A percentile compares a stretch with the other conserved stretches of the same genome.
phyloP scores from a whole-genome alignment of 2,113 vertebrate species.

The Lichenostomus cassidix region DNA sequence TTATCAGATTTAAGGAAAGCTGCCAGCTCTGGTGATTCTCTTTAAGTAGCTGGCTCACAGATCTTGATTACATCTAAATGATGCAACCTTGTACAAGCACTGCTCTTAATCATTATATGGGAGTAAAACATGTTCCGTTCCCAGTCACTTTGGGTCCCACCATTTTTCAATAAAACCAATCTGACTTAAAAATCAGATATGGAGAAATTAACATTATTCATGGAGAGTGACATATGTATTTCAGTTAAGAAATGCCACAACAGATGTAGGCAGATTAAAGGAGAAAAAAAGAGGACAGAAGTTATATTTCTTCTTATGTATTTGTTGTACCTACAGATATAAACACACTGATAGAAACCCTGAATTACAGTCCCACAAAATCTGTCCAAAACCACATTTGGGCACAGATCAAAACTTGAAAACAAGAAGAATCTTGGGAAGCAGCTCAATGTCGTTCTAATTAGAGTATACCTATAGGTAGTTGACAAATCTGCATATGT shows the following conservation, averaged over 20 bases:
- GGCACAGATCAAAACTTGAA: background rate
- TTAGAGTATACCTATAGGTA: background rate
- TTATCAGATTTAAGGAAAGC: background rate
- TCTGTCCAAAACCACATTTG: background rate
- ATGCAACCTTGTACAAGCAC: background rate
- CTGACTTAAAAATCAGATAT: background rate
- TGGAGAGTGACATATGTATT: background rate
- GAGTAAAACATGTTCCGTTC: background rate
- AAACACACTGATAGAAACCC: background rate
- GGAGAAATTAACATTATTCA: background rate
- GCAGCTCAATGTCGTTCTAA: background rate
- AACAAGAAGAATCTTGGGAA: background rate
- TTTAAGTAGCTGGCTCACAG: background rate
- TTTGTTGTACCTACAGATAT: background rate
- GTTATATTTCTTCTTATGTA: background rate
- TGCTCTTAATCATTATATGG: background rate
- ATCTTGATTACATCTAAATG: background rate
- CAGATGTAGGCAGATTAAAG: background rate
- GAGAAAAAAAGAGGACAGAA: background rate
- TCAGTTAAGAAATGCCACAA: background rate
- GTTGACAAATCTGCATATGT: background rate
- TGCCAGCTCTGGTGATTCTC: rapidly evolving
- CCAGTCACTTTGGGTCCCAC: background rate
- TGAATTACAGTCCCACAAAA: background rate
- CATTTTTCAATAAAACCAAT: background rate